These are phyloP conservation scores for Cottus gobio DNA, from an alignment of 2,113 vertebrate genomes.

Conservation along the genomic window DNA sequence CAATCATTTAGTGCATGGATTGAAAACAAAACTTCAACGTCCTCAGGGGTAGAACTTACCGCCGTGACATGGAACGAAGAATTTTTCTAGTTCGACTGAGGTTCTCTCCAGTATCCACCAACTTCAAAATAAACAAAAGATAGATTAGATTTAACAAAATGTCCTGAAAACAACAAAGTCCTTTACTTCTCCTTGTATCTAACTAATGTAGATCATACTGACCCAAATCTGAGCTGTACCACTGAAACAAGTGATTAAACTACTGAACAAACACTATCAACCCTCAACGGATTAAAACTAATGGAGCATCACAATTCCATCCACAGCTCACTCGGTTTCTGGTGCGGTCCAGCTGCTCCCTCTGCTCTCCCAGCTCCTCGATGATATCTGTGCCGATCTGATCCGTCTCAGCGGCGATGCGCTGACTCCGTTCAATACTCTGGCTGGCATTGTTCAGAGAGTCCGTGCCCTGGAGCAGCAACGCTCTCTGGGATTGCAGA, in stretches of 20 bases:
- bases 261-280: background rate
- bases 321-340: slow-evolving; percentile 87
- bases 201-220: background rate
- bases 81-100: slow-evolving; percentile 94
- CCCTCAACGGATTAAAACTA: background rate
- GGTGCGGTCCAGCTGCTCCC: slow-evolving; percentile 94
- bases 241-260: background rate
- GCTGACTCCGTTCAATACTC: slow-evolving; percentile 93
- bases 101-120: slow-evolving; percentile 94
- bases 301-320: background rate
- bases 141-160: background rate
- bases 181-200: background rate
- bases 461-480: slow-evolving; percentile 93
- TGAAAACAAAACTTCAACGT: background rate
- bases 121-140: slow-evolving; percentile 75
- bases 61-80: slow-evolving; percentile 92
- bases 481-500: slow-evolving; percentile 88
- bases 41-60: slow-evolving; percentile 78
- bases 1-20: background rate
- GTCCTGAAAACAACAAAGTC: background rate
- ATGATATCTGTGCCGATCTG: slow-evolving; percentile 94
- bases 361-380: slow-evolving; percentile 94
- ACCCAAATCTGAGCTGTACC: background rate
- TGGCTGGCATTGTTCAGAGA: slow-evolving; percentile 90
- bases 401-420: slow-evolving; percentile 91